Base-by-base conservation (phyloP, 2,797 vertebrate genomes). In the Rhinatrema bivittatum region DNA sequence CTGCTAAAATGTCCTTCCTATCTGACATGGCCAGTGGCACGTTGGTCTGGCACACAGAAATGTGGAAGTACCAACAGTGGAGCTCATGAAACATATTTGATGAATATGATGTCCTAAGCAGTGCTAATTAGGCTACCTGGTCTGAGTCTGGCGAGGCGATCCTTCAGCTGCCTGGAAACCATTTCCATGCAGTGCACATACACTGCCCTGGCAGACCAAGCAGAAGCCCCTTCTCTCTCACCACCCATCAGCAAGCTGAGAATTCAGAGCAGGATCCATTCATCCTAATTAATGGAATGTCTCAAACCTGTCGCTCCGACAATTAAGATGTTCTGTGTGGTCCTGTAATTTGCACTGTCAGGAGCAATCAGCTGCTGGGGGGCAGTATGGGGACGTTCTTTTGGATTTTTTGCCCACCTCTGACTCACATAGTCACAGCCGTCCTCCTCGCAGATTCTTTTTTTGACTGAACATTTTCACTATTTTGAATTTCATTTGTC, bases 121-220 rank as follows among this genome's bases (percentile, higher is more conserved):
- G n/a, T n/a, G n/a, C n/a, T n/a, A n/a, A n/a, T n/a, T n/a, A n/a
- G n/a, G n/a, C n/a, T n/a, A n/a, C n/a, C n/a, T n/a, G n/a, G n/a
- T n/a, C 22, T 47, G 35, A 13, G 21, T 46, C 30, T 32, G 30
- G 33, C 38, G 36, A 32, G n/a, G 26, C 59, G 28, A 43, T 25
- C 41, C 56, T 31, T 42, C 26, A n/a, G n/a, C n/a, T 9, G 41
- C 27, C 53, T 39, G 39, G 33, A n/a, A 16, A 46, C n/a, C 33
- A 25, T 70, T 62, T 45, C 20, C 25, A 56, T 67, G 64, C 50
- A 19, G 28, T 6, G n/a, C 36, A 20, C 25, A 56, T 67, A 64
- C 50, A 19, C 28, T 6, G n/a, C 36, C 36, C 20, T 50, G 14
- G 33, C 17, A 20, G n/a, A 31, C 29, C 51, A 40, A n/a, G n/a